Conservation (phyloP, 2,797 vertebrate species). For the Falco concolor region DNA sequence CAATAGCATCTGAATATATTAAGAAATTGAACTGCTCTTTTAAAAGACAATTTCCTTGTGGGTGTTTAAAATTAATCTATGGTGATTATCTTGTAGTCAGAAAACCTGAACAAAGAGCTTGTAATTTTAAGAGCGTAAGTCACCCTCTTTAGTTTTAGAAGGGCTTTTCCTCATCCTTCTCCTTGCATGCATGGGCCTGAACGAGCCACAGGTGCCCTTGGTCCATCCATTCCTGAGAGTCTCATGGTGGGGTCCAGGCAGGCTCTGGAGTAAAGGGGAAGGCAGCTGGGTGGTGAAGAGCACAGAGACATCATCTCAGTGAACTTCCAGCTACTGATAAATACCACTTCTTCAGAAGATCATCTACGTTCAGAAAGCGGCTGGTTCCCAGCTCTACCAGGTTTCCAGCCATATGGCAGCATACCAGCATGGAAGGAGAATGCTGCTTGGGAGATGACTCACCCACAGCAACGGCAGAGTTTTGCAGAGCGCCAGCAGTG, state of each 20-base stretch:
- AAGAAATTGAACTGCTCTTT: not conserved
- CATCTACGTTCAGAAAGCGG: not conserved
- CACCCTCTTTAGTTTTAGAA: not conserved
- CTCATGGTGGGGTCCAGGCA: not conserved
- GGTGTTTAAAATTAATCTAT: not conserved
- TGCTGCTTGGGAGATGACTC: not conserved
- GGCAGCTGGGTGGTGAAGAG: not conserved
- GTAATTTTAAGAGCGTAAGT: not conserved
- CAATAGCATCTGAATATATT: not conserved
- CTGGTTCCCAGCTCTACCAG: not conserved
- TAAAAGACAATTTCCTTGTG: not conserved
- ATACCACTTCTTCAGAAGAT: not conserved
- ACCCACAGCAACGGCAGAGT: not conserved
- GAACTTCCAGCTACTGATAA: not conserved
- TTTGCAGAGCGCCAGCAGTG: not conserved
- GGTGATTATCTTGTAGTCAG: not conserved
- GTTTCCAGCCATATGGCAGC: not conserved
- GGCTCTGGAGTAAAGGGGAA: not conserved
- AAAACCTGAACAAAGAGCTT: not conserved
- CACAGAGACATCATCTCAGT: not conserved
- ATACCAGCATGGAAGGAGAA: not conserved
- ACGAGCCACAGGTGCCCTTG: not conserved
- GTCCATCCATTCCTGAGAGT: not conserved
- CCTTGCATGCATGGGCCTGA: not conserved
- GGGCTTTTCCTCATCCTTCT: not conserved